These are phyloP conservation scores for Seladonia tumulorum DNA, from an alignment of 2,888 invertebrate species.

Conservation along the genomic window DNA sequence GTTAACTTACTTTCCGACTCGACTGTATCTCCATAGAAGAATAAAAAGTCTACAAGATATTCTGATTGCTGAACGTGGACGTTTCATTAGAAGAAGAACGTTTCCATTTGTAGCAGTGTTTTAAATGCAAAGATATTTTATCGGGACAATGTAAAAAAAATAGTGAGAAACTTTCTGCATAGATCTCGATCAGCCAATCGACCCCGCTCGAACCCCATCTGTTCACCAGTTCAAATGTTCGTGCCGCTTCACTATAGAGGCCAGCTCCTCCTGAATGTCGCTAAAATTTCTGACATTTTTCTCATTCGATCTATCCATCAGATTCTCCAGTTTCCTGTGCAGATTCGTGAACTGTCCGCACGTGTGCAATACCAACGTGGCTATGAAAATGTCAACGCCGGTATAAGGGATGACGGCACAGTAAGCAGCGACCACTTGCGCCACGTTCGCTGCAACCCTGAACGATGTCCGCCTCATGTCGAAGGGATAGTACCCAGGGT, in stretches of 20 bases:
- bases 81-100: too few relatives aligned
- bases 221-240: constrained; percentile 58
- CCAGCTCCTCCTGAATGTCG: constrained; percentile 37
- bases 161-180: too few relatives aligned
- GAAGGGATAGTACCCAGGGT: constrained; percentile 59
- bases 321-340: constrained; percentile 9
- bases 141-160: too few relatives aligned
- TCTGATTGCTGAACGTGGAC: too few relatives aligned
- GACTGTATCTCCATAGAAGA: too few relatives aligned
- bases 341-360: constrained; percentile 64
- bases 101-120: not conserved
- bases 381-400: constrained; percentile 60
- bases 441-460: constrained; percentile 39
- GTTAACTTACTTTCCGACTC: too few relatives aligned
- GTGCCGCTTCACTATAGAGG: constrained; percentile 60
- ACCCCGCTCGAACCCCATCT: not conserved
- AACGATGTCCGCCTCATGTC: constrained; percentile 28
- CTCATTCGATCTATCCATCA: constrained; percentile 6
- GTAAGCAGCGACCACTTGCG: constrained; percentile 49
- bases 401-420: constrained; percentile 56
- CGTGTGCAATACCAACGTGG: constrained; percentile 64
- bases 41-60: too few relatives aligned
- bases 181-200: not conserved
- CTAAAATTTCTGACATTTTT: not conserved
- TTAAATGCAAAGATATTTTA: not conserved